Percentiles rank a stretch among this genome's conserved stretches.
Conservation (phyloP, 2,113 vertebrate species). For the Todiramphus saurophagus region DNA sequence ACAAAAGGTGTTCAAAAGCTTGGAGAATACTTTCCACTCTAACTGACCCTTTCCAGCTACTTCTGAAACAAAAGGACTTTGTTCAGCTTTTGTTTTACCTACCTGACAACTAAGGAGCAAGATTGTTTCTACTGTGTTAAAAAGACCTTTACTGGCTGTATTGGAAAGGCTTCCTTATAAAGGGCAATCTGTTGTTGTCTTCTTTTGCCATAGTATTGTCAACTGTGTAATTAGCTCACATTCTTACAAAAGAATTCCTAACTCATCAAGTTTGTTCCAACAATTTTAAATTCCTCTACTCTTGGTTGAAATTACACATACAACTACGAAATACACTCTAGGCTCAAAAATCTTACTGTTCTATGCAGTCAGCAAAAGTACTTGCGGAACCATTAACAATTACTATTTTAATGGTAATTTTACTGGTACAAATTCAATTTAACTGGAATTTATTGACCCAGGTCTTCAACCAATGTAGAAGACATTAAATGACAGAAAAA, state of each 20-base stretch:
- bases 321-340: not conserved
- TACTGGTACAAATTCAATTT: not conserved
- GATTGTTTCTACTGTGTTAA: not conserved
- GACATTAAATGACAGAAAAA: not conserved
- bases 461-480: not conserved
- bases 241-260: not conserved
- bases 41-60: not conserved
- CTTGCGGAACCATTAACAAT: not conserved
- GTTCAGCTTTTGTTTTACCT: not conserved
- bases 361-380: not conserved
- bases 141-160: not conserved
- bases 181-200: not conserved
- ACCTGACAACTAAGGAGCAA: not conserved
- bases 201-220: not conserved
- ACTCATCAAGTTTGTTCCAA: not conserved
- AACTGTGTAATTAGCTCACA: not conserved
- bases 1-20: not conserved
- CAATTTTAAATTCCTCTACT: not conserved
- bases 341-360: not conserved
- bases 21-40: not conserved
- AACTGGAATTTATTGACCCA: not conserved
- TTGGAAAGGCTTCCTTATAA: not conserved
- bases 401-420: not conserved
- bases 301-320: not conserved
- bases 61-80: not conserved